Evolutionary conservation across 2,113 vertebrate genomes (phyloP).

Genomic region (Indicator indicator): DNA sequence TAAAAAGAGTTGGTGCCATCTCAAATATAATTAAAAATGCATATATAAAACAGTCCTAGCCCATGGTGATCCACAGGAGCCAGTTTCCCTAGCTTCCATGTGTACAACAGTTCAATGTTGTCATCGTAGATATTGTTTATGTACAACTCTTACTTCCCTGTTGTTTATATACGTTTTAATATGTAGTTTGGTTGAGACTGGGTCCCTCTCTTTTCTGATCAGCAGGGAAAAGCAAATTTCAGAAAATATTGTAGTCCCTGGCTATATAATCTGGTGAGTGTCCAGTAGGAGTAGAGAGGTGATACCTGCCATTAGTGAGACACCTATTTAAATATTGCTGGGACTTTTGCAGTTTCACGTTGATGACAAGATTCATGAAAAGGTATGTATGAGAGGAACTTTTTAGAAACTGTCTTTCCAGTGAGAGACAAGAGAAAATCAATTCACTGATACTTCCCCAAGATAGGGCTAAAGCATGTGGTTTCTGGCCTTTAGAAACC

Average conservation of each 20-base stretch:
- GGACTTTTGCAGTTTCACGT: neutral
- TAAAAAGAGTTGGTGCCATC: neutral
- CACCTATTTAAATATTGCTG: neutral
- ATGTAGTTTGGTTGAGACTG: neutral
- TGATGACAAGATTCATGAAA: neutral
- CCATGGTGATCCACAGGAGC: neutral
- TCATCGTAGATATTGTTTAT: neutral
- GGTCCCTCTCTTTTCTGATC: neutral
- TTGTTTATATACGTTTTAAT: neutral
- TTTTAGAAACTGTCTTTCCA: neutral
- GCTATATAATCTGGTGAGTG: neutral
- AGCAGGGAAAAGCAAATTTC: neutral
- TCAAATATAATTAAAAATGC: neutral
- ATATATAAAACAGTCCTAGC: neutral
- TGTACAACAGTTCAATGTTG: neutral
- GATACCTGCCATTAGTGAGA: neutral
- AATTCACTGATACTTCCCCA: neutral
- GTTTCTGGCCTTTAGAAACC: neutral
- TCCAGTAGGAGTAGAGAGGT: neutral
- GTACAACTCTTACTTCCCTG: neutral
- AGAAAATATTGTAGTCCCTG: neutral
- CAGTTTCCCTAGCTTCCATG: neutral
- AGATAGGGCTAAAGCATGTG: neutral
- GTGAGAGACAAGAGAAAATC: neutral
- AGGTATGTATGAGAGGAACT: neutral